phyloP scores from a whole-genome alignment of 2,888 invertebrate species.

The Hirtodrosophila histrioides region DNA sequence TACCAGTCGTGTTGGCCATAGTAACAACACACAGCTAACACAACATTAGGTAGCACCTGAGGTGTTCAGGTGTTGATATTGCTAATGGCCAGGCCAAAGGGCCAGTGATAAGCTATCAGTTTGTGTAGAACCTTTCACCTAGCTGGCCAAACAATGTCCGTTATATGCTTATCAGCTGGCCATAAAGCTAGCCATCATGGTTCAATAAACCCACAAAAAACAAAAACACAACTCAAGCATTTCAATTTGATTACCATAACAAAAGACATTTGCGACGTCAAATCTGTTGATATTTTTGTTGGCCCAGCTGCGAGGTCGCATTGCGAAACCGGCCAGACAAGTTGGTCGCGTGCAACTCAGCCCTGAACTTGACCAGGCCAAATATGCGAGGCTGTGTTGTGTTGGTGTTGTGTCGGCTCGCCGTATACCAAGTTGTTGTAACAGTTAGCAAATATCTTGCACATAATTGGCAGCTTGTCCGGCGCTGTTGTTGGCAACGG shows the following conservation, averaged over 20 bases:
- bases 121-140: conserved; percentile 63
- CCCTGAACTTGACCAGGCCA: conserved; percentile 77
- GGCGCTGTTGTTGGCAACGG: conserved; percentile 28
- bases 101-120: conserved; percentile 53
- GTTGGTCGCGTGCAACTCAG: conserved; percentile 70
- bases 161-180: conserved; percentile 44
- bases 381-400: conserved; percentile 19
- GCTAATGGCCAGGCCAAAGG: no score
- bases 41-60: conserved; percentile 6
- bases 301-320: conserved; percentile 33
- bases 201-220: conserved; percentile 66
- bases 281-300: conserved; percentile 21
- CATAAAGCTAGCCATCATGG: conserved; percentile 18
- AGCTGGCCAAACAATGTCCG: conserved; percentile 1
- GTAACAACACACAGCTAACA: conserved; percentile 3
- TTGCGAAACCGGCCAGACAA: conserved; percentile 55
- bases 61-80: conserved; percentile 25
- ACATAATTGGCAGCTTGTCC: conserved; percentile 75
- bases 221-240: conserved; percentile 9
- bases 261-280: conserved; percentile 42
- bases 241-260: conserved; percentile 62
- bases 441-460: conserved; percentile 74
- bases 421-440: conserved; percentile 61
- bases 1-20: conserved; percentile 18
- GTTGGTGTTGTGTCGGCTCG: conserved; percentile 11